Evolutionary conservation across 2,888 invertebrate genomes (phyloP).

Genomic region (Antheraea yamamai): DNA sequence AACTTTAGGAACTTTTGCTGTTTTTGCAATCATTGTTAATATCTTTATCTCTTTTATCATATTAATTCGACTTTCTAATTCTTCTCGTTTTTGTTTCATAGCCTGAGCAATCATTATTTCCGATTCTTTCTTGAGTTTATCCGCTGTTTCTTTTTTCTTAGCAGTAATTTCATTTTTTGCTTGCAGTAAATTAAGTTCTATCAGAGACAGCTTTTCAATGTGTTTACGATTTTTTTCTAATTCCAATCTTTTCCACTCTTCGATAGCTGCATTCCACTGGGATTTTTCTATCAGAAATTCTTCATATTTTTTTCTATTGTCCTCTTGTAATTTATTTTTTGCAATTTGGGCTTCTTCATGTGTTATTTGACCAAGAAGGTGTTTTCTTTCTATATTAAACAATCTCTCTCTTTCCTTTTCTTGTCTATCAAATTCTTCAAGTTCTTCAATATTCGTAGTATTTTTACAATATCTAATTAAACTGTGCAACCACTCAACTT

Average conservation of each 20-base stretch:
- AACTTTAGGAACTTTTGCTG: constrained; percentile 75
- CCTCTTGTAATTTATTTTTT: constrained; percentile 71
- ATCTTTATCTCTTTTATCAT: constrained; percentile 80
- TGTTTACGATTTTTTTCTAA: constrained; percentile 72
- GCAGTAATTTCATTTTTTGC: constrained; percentile 50
- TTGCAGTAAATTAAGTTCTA: constrained; percentile 57
- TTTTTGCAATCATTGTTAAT: constrained; percentile 72
- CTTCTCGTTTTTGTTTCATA: constrained; percentile 72
- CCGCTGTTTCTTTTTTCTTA: constrained; percentile 42
- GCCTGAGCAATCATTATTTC: constrained; percentile 57
- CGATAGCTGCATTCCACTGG: constrained; percentile 72
- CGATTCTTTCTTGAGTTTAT: constrained; percentile 55
- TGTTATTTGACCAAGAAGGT: constrained; percentile 80
- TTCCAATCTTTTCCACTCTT: constrained; percentile 74
- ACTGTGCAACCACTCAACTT: constrained; percentile 77
- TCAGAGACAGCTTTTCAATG: constrained; percentile 66
- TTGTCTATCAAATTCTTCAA: constrained; percentile 71
- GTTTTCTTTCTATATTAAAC: constrained; percentile 81
- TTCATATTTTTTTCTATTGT: constrained; percentile 76
- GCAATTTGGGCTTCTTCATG: constrained; percentile 83
- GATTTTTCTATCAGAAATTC: constrained; percentile 76
- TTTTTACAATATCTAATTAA: constrained; percentile 72
- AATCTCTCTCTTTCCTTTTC: constrained; percentile 73
- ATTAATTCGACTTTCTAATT: constrained; percentile 71
- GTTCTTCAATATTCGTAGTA: constrained; percentile 60